Percentiles rank a stretch among this genome's conserved stretches.
Conservation (phyloP, 2,113 vertebrate species). For the Rhombomys opimus region DNA sequence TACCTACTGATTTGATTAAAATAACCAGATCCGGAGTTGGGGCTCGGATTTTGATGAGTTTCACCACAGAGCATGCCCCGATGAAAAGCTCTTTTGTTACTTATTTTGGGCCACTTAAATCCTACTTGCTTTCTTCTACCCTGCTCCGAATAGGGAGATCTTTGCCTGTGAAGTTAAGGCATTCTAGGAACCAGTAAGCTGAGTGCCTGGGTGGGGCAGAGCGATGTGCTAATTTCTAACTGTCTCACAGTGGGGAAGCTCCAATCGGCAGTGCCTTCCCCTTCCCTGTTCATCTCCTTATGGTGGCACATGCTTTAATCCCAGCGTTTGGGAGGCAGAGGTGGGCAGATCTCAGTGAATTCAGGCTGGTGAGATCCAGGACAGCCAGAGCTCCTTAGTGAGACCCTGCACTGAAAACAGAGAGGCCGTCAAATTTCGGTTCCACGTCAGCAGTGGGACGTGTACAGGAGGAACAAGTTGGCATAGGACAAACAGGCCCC, state of each 20-base stretch:
- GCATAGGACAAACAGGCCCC: background rate
- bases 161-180: background rate
- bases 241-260: background rate
- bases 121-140: background rate
- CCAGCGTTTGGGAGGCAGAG: background rate
- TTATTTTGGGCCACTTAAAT: background rate
- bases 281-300: background rate
- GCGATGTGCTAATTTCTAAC: background rate
- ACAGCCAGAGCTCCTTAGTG: background rate
- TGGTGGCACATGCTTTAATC: background rate
- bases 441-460: background rate
- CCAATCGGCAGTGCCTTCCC: background rate
- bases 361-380: background rate
- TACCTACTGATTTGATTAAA: slow-evolving; percentile 15
- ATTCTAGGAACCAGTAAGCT: rapidly evolving
- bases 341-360: background rate
- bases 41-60: background rate
- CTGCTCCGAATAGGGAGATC: background rate
- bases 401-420: background rate
- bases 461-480: background rate
- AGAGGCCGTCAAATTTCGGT: background rate
- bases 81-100: background rate
- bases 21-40: slow-evolving; percentile 19
- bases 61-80: background rate
- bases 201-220: background rate